Evolutionary conservation across 2,797 vertebrate species (phyloP), one percentile per base, ranked within the genome.

Genomic region (Tolypeutes matacus): DNA sequence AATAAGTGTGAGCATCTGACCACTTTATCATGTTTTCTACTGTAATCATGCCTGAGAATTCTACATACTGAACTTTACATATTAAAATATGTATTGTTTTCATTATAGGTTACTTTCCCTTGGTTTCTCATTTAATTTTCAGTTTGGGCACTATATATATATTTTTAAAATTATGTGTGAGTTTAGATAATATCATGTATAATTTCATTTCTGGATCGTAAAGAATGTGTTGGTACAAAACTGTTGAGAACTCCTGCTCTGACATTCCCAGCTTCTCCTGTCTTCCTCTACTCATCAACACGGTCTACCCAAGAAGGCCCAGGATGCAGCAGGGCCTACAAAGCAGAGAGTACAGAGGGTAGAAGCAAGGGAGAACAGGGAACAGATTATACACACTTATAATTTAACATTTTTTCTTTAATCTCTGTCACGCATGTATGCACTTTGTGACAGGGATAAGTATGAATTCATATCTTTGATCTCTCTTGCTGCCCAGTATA

Each of bases 391-490:
- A 31, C 78, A n/a, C 56, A 5, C 62, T 53, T 53, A 46, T 8
- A 1, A 3, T 14, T 60, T 78, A 17, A 11, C n/a, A 8, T 18
- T 20, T 3, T 83, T 39, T 8, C 39, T 67, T 34, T 34, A n/a
- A 5, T 42, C 12, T 12, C 20, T 5, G 4, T 39, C 65, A 20
- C 49, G 6, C 0, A 4, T 7, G 13, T 0, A 7, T 14, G 0
- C 75, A 23, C 42, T 17, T 82, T 73, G 12, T 25, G 51, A 84
- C 58, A 69, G 83, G 31, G 18, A 15, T 9, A 12, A 46, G 7
- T 13, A 49, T 39, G 2, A 5, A 0, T n/a, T 53, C 2, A 4
- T 3, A 0, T 2, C 2, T 18, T 18, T 2, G 4, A 18, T 51
- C 31, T n/a, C 14, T 25, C 13, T 70, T 7, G 13, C 12, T 46